Evolutionary conservation across 2,113 vertebrate species (phyloP).

Genomic region (Motacilla alba): DNA sequence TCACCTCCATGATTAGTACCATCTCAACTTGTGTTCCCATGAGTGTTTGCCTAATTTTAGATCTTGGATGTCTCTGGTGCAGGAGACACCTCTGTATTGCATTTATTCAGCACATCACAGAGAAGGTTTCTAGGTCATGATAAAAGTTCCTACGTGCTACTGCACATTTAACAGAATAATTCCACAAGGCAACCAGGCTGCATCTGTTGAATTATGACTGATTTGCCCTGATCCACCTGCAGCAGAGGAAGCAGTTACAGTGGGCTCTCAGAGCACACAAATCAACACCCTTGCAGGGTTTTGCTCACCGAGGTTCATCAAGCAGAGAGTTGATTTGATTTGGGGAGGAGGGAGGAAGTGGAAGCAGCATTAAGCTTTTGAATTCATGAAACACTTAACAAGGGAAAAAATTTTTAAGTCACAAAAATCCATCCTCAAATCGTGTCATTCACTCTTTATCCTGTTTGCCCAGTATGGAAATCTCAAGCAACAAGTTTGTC

Average conservation of each 20-base stretch:
- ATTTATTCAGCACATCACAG: not conserved
- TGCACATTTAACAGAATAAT: not conserved
- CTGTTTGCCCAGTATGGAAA: not conserved
- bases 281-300: not conserved
- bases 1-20: not conserved
- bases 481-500: not conserved
- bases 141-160: not conserved
- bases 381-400: not conserved
- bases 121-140: not conserved
- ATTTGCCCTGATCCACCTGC: not conserved
- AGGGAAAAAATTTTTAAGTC: not conserved
- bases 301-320: not conserved
- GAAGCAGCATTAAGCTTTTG: not conserved
- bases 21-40: not conserved
- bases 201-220: not conserved
- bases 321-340: not conserved
- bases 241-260: not conserved
- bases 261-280: not conserved
- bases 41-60: not conserved
- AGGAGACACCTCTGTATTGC: not conserved
- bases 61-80: not conserved
- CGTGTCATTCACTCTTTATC: not conserved
- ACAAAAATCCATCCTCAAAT: not conserved
- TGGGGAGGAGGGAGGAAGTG: not conserved
- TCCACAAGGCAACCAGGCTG: not conserved